Evolutionary conservation across 2,797 vertebrate genomes (phyloP).

Genomic region (Setipinna tenuifilis): DNA sequence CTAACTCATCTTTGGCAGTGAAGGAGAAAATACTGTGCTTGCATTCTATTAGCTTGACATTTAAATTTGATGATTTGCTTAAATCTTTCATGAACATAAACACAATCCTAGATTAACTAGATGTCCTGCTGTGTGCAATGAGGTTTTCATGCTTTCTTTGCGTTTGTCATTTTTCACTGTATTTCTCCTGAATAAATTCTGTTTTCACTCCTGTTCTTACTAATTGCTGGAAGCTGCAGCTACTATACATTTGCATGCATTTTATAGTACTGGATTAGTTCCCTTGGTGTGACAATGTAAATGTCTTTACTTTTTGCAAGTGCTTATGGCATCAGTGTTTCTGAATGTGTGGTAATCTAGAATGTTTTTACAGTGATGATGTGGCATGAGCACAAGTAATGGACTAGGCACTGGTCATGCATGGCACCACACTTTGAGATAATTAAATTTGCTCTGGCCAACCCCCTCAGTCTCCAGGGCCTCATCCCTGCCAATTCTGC

Average conservation of each 20-base stretch:
- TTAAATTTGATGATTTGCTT: neutral
- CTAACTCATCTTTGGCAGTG: neutral
- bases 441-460: slow-evolving; percentile 20
- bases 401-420: slow-evolving; percentile 6
- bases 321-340: neutral
- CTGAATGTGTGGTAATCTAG: neutral
- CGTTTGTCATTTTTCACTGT: neutral
- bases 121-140: neutral
- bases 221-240: neutral
- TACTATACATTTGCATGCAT: slow-evolving; percentile 6
- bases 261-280: neutral
- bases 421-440: slow-evolving; percentile 7
- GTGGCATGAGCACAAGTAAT: neutral
- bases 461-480: neutral
- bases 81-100: neutral
- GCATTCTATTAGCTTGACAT: neutral
- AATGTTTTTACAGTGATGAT: neutral
- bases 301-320: neutral
- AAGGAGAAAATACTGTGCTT: neutral
- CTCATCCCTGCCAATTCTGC: slow-evolving; percentile 8
- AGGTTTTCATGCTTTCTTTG: neutral
- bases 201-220: neutral
- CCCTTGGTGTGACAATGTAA: neutral
- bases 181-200: neutral
- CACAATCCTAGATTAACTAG: neutral